These are phyloP conservation scores for Neuroscelio doddi DNA, from an alignment of 2,888 invertebrate species.

Conservation along the genomic window DNA sequence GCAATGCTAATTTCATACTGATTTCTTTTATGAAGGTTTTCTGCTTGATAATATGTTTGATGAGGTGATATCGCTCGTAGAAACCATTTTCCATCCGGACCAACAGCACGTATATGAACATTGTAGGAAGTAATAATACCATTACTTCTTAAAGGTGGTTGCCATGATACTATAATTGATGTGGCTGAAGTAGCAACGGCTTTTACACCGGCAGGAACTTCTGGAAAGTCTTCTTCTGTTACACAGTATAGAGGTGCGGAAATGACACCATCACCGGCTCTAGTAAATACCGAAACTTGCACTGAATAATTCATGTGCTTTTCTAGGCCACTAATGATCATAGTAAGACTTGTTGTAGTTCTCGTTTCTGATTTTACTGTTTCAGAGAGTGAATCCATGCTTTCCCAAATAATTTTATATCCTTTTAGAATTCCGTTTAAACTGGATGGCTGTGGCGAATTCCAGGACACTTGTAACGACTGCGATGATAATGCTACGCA, in stretches of 20 bases:
- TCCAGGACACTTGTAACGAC: slow-evolving; percentile 89
- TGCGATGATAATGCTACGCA: slow-evolving; percentile 88
- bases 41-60: slow-evolving; percentile 68
- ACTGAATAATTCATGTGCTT: slow-evolving; percentile 95
- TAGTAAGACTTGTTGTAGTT: slow-evolving; percentile 80
- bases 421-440: slow-evolving; percentile 89
- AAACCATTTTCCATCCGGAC: slow-evolving; percentile 67
- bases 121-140: slow-evolving; percentile 75
- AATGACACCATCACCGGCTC: slow-evolving; percentile 90
- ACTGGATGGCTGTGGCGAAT: slow-evolving; percentile 85
- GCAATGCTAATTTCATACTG: slow-evolving; percentile 72
- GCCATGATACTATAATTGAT: slow-evolving; percentile 91
- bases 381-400: slow-evolving; percentile 65
- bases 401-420: slow-evolving; percentile 81
- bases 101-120: slow-evolving; percentile 64
- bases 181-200: slow-evolving; percentile 89
- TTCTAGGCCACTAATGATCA: slow-evolving; percentile 83
- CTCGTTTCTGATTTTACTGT: slow-evolving; percentile 74
- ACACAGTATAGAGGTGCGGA: slow-evolving; percentile 89
- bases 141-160: slow-evolving; percentile 88
- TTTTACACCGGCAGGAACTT: slow-evolving; percentile 92
- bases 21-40: slow-evolving; percentile 69
- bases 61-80: slow-evolving; percentile 61
- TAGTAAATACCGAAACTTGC: slow-evolving; percentile 90
- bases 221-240: slow-evolving; percentile 94